Percentiles rank a stretch among this genome's conserved stretches.
These are phyloP conservation scores for Channallabes apus DNA, from an alignment of 2,797 vertebrate species.

Conservation along the genomic window DNA sequence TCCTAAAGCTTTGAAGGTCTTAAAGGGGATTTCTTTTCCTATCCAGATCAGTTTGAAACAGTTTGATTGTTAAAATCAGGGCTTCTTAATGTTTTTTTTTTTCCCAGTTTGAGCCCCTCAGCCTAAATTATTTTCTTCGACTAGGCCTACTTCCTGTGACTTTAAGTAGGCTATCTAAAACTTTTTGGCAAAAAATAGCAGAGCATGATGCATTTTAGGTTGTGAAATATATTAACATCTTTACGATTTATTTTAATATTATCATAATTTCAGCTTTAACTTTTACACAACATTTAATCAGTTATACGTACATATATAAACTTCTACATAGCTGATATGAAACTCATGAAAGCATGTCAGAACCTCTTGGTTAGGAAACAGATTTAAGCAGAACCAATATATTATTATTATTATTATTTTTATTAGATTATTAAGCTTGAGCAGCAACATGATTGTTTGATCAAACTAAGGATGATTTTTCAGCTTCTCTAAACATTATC, in stretches of 20 bases:
- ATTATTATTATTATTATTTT: too few relatives aligned
- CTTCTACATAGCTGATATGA: background rate
- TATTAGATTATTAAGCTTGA: background rate
- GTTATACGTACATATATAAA: background rate
- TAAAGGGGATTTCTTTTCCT: too few relatives aligned
- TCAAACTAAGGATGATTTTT: background rate
- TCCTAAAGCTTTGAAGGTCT: background rate
- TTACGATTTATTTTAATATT: background rate
- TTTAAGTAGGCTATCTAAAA: slow-evolving; percentile 11
- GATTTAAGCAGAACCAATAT: background rate
- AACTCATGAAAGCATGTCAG: background rate
- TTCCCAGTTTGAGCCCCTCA: background rate
- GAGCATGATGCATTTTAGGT: background rate
- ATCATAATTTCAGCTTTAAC: background rate
- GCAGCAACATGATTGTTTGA: background rate
- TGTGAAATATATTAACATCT: too few relatives aligned
- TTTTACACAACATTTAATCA: background rate
- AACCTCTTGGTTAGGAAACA: background rate
- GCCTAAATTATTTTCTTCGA: background rate
- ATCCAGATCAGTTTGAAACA: slow-evolving; percentile 1
- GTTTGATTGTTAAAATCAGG: background rate
- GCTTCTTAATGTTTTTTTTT: background rate
- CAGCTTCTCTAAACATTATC: background rate
- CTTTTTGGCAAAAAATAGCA: background rate
- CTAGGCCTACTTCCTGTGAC: background rate